Percentiles rank a stretch among this genome's conserved stretches.
phyloP scores from a whole-genome alignment of 2,797 vertebrate genomes.

The Cossypha dichroa region DNA sequence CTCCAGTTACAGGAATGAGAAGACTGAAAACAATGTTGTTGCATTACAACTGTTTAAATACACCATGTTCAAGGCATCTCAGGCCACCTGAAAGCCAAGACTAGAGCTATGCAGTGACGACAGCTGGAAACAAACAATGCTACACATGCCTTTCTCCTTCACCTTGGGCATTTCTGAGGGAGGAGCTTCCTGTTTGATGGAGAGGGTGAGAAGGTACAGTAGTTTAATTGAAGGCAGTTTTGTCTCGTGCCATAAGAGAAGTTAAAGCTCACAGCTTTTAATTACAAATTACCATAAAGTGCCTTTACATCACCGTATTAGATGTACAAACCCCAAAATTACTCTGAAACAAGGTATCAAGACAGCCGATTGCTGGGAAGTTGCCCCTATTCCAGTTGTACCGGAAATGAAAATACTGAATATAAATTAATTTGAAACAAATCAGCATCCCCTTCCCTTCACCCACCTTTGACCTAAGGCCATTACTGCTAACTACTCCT shows the following conservation, averaged over 20 bases:
- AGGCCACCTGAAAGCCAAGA: not conserved
- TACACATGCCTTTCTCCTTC: not conserved
- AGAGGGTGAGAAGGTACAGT: not conserved
- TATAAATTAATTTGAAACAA: not conserved
- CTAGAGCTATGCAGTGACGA: not conserved
- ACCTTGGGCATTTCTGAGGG: not conserved
- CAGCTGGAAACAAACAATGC: not conserved
- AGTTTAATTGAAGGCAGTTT: not conserved
- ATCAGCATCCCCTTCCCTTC: not conserved
- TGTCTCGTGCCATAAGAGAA: not conserved
- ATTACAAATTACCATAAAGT: not conserved
- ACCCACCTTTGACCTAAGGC: not conserved
- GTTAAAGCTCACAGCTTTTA: not conserved
- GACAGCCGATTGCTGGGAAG: not conserved
- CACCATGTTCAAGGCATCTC: not conserved
- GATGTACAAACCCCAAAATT: not conserved
- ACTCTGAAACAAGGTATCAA: not conserved
- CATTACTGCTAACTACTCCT: not conserved
- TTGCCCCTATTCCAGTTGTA: not conserved
- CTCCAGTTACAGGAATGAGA: not conserved
- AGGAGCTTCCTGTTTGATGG: not conserved
- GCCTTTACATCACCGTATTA: not conserved
- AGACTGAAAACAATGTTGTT: not conserved
- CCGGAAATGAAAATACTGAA: not conserved
- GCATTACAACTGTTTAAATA: not conserved